Conservation (phyloP, 2,888 invertebrate species). For the Agonopterix subpropinquella region DNA sequence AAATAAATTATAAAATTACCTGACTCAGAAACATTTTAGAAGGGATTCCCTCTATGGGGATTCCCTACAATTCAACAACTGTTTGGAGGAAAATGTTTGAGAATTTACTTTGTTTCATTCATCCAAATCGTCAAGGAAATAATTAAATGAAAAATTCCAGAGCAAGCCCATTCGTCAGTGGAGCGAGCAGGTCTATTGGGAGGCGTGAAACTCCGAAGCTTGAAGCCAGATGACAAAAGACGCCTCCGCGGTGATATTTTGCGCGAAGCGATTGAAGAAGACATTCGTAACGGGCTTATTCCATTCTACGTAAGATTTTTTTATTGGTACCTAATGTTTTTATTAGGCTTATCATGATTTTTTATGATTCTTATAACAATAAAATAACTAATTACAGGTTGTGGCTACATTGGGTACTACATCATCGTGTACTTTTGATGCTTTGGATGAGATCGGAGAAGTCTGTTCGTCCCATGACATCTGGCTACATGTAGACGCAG, state of each 20-base stretch:
- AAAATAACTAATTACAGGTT: conserved; percentile 66
- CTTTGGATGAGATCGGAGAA: conserved; percentile 91
- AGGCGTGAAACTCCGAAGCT: conserved; percentile 85
- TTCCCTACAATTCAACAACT: no score
- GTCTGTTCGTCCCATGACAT: conserved; percentile 85
- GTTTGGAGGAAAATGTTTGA: no score
- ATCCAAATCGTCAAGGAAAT: no score
- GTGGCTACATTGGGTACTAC: conserved; percentile 96
- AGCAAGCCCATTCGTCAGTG: conserved; percentile 95
- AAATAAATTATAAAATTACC: no score
- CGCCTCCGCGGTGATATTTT: conserved; percentile 85
- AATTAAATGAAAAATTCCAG: conserved; percentile 46
- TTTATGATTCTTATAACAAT: background rate
- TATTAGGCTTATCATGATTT: background rate
- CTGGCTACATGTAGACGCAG: conserved; percentile 98
- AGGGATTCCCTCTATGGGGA: no score
- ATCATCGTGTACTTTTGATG: conserved; percentile 96
- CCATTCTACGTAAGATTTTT: conserved; percentile 91
- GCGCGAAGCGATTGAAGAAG: conserved; percentile 87
- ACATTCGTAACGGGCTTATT: conserved; percentile 91
- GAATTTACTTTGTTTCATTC: no score
- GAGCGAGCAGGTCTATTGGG: conserved; percentile 94
- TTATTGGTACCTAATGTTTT: background rate
- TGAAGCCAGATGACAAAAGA: conserved; percentile 83
- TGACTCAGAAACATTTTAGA: no score